phyloP scores from a whole-genome alignment of 2,888 invertebrate genomes.

The Neoitamus cyanurus region DNA sequence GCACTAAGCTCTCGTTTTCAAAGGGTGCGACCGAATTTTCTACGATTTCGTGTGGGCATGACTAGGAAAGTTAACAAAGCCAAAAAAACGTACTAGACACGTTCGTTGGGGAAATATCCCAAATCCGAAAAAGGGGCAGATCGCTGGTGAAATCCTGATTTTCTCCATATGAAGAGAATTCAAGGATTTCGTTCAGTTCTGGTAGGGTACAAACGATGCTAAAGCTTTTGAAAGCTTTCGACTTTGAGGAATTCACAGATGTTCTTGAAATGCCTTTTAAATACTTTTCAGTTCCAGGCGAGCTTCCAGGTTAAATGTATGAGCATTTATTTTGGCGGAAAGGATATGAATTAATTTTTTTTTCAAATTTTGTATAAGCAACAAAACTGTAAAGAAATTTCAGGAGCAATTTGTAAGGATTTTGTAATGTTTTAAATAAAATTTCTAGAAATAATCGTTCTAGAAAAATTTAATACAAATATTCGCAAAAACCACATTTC shows the following conservation, averaged over 20 bases:
- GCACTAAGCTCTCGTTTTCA: background rate
- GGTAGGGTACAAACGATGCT: background rate
- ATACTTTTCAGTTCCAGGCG: background rate
- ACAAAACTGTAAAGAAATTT: no score
- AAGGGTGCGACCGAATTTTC: slow-evolving; percentile 1
- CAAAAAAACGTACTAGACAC: background rate
- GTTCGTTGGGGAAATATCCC: background rate
- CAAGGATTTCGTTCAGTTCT: background rate
- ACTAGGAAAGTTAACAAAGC: background rate
- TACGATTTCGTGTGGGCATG: background rate
- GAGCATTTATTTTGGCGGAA: background rate
- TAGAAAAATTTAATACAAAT: no score
- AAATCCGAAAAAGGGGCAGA: background rate
- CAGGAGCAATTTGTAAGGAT: no score
- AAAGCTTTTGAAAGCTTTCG: background rate
- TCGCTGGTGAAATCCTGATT: background rate
- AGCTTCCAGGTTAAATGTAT: background rate
- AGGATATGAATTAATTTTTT: background rate
- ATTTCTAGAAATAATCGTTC: no score
- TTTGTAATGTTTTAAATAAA: no score
- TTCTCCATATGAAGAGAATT: background rate
- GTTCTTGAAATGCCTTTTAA: background rate
- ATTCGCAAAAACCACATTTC: no score
- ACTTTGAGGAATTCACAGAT: background rate
- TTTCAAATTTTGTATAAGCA: no score